phyloP scores from a whole-genome alignment of 2,113 vertebrate genomes.

The Xiphophorus maculatus region DNA sequence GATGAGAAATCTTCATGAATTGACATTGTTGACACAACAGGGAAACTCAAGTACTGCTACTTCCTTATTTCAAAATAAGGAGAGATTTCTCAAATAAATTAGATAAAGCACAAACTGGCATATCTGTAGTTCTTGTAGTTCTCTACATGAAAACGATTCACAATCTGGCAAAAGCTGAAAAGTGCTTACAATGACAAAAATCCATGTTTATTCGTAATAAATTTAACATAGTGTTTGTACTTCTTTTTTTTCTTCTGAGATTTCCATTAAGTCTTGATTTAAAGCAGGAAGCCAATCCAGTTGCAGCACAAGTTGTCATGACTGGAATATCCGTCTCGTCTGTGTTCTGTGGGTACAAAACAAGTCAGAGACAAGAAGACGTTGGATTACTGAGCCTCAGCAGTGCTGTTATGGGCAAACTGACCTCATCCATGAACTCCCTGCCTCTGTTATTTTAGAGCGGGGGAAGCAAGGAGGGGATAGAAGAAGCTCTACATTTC shows the following conservation, averaged over 20 bases:
- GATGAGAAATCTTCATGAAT: no score
- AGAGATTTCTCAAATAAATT: no score
- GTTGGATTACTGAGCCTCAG: conserved; percentile 73
- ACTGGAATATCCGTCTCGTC: conserved; percentile 64
- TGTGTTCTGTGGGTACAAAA: conserved; percentile 59
- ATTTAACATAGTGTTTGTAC: not conserved
- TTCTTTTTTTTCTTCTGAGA: not conserved
- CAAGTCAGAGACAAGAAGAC: conserved; percentile 67
- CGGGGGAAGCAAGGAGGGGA: conserved; percentile 20
- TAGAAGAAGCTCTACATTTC: conserved; percentile 39
- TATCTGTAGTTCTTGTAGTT: no score
- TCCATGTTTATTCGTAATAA: not conserved
- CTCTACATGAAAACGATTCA: not conserved
- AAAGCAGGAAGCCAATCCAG: conserved; percentile 50
- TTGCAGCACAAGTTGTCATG: conserved; percentile 63
- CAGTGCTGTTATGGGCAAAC: conserved; percentile 63
- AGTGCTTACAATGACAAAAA: not conserved
- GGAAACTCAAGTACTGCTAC: not conserved
- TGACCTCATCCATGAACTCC: conserved; percentile 76
- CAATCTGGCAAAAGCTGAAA: not conserved
- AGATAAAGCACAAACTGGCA: no score
- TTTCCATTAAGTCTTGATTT: conserved; percentile 19
- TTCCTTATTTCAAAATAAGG: not conserved
- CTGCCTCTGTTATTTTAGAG: conserved; percentile 74
- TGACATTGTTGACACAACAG: not conserved